Evolutionary conservation across 2,888 invertebrate species (phyloP), one percentile per base, ranked within the genome.

Genomic region (Spatulosminthurus flaviceps): DNA sequence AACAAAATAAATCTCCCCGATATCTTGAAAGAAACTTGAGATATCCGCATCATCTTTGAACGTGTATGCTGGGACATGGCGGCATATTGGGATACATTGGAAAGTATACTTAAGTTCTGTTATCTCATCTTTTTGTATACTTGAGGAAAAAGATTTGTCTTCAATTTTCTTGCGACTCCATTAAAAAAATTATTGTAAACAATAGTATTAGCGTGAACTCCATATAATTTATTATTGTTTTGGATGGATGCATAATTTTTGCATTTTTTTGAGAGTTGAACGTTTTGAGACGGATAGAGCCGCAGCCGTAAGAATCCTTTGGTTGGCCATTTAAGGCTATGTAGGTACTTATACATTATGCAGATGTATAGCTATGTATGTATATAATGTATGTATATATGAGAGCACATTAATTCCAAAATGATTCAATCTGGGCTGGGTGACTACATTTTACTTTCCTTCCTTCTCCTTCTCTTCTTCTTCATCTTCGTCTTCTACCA

Each of bases 381-480:
- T 13, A 1, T n/a, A 21, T 13, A 11, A 64, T 13, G 24, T 21
- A 64, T 21, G n/a, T 9, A 29, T 7, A 2, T n/a, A 67, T 1
- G 9, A 19, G 67, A 24, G 24, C 26, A 11, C 13, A 19, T 24
- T 28, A 26, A 67, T 67, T 24, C 24, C 41, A 41, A 19, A 42
- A 42, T 72, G 42, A 43, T 41, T 72, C 71, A 72, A 24, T 67
- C n/a, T 19, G 67, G 13, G 19, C 41, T 1, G 43, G 71, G 42
- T 42, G 71, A 24, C 5, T 22, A 16, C 51, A 51, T 42, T 72
- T 72, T 43, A 72, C 72, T 72, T 72, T 72, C 28, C 72, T 43
- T 26, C 41, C 51, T 24, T 29, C n/a, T n/a, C n/a, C n/a, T n/a
- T 22, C 67, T 67, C 24, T 67, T 24, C n/a, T 5, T 9, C 64